Conservation (phyloP, 2,113 vertebrate species). For the Pseudorectes ferrugineus region DNA sequence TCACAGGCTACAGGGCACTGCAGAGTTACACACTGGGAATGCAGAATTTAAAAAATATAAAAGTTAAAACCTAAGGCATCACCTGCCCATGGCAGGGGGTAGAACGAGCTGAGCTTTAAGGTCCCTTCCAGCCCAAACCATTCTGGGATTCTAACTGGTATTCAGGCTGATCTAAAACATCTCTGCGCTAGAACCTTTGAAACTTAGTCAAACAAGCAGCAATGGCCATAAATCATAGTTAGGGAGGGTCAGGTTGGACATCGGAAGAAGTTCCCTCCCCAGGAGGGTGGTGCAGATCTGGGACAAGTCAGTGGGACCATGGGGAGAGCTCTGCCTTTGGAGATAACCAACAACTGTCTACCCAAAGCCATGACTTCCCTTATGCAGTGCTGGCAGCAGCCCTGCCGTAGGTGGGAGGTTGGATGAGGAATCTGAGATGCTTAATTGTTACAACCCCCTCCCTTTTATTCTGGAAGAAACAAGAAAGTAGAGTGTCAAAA, state of each 20-base stretch:
- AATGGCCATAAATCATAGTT: background rate
- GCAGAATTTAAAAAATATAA: too few species aligned
- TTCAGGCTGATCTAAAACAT: background rate
- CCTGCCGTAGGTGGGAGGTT: fast-evolving
- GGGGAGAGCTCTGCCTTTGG: background rate
- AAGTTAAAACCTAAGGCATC: too few species aligned
- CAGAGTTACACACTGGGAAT: too few species aligned
- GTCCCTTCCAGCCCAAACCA: background rate
- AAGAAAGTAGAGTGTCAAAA: background rate
- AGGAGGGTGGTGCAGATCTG: background rate
- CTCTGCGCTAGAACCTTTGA: background rate
- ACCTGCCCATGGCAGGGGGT: background rate
- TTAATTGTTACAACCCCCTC: background rate
- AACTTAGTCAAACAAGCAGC: background rate
- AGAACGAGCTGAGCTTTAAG: background rate
- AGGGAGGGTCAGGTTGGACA: background rate
- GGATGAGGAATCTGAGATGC: background rate
- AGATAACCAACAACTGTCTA: background rate
- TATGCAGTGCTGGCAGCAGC: background rate
- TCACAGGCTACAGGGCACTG: too few species aligned
- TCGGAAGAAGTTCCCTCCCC: fast-evolving
- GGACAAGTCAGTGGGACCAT: background rate
- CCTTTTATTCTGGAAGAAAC: background rate
- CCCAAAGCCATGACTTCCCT: background rate
- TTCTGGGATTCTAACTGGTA: background rate